Percentiles rank a stretch among this genome's conserved stretches.
Evolutionary conservation across 2,113 vertebrate species (phyloP).

Genomic region (Pavo muticus): DNA sequence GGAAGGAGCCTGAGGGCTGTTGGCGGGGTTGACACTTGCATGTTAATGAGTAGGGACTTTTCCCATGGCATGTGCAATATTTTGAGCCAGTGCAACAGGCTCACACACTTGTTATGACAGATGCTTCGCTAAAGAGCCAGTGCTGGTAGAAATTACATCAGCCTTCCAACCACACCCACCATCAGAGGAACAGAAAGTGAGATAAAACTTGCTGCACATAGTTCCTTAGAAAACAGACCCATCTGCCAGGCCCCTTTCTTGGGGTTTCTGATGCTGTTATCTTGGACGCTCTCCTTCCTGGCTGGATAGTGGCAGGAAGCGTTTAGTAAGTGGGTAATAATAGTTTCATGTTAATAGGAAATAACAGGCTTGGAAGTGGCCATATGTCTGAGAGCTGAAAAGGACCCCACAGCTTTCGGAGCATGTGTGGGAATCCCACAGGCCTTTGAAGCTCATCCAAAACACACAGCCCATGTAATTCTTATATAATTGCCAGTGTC

Average conservation of each 20-base stretch:
- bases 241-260: conserved; percentile 43
- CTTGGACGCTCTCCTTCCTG: conserved; percentile 68
- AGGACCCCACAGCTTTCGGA: conserved; percentile 55
- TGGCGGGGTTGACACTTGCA: background rate
- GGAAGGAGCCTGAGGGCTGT: background rate
- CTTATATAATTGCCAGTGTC: conserved; percentile 65
- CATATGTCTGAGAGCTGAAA: conserved; percentile 25
- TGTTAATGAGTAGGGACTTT: background rate
- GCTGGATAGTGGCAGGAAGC: conserved; percentile 70
- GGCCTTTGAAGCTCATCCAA: conserved; percentile 68
- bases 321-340: conserved; percentile 75
- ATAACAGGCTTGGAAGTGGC: conserved; percentile 59
- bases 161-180: conserved; percentile 44
- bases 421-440: conserved; percentile 75
- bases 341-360: conserved; percentile 71
- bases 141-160: conserved; percentile 22
- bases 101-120: conserved; percentile 40
- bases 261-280: conserved; percentile 62
- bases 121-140: background rate
- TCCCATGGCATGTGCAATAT: background rate
- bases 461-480: conserved; percentile 69
- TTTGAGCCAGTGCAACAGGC: background rate
- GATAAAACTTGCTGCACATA: conserved; percentile 24
- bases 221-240: conserved; percentile 19
- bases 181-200: conserved; percentile 11